Base-by-base conservation (phyloP, 2,113 vertebrate species). In the Grus americana region DNA sequence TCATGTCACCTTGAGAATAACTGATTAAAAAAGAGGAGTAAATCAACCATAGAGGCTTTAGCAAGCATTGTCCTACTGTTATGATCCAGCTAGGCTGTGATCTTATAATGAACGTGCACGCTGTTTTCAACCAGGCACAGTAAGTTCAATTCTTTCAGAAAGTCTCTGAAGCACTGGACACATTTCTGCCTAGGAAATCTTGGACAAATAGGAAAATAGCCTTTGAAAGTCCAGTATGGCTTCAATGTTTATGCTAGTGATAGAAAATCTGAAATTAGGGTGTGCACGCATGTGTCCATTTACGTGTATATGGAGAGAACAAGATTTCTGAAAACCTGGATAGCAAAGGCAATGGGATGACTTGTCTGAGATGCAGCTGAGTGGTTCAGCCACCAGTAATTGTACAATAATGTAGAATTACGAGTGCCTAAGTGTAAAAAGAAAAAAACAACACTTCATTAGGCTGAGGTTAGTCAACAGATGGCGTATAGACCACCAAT, bases 401-500 rank as follows among this genome's bases (percentile, higher is more conserved):
- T 75, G 73, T 73, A 79, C 61, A 79, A 49, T 57, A 82, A 65
- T 3, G 24, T 63, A 90, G 50, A 86, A 86, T 88, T 86, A 73
- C 6, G 44, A n/a, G 1, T 72, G 40, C 49, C 40, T 34, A 47
- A 90, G 73, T 29, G 42, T 82, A 94, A 94, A 86, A 59, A 75
- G 44, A 71, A 74, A 88, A 88, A 91, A 10, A 1, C 16, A 72
- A 49, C 80, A 75, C 80, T 85, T 94, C 7, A 34, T 91, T 72
- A 94, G 52, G 36, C 52, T 85, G 65, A 95, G 83, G 76, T 74
- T 87, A 89, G 80, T 71, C 84, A 92, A 81, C 89, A 96, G 95
- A 97, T 96, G 95, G 91, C 0, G 0, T 55, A 72, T 29, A 89
- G 84, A 92, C 61, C 86, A 78, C 73, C 89, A 88, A n/a, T 54